These are phyloP conservation scores for Altica lythri DNA, from an alignment of 2,888 invertebrate genomes.

Conservation along the genomic window DNA sequence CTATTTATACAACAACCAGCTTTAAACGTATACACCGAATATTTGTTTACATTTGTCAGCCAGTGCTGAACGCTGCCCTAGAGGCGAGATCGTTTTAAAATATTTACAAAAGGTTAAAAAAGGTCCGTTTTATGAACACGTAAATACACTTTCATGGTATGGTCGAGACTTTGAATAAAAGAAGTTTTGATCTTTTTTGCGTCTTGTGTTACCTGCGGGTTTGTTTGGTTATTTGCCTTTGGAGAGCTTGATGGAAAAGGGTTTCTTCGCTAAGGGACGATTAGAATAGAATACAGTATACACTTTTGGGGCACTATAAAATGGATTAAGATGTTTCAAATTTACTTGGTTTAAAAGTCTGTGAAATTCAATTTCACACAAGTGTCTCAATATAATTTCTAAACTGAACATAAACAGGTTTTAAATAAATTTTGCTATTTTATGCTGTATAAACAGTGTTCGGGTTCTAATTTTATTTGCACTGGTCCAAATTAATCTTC, in stretches of 20 bases:
- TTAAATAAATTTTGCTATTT: too few relatives aligned
- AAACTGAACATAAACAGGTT: too few relatives aligned
- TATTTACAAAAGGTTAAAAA: slow-evolving; percentile 23
- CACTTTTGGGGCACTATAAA: not conserved
- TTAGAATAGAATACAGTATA: slow-evolving; percentile 3
- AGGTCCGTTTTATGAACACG: slow-evolving; percentile 17
- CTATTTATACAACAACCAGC: slow-evolving; percentile 27
- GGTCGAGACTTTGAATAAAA: slow-evolving; percentile 19
- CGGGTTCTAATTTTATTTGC: too few relatives aligned
- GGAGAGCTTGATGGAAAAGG: slow-evolving; percentile 7
- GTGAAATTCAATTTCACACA: not conserved
- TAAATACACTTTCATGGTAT: slow-evolving; percentile 17
- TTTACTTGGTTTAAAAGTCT: not conserved
- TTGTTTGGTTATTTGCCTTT: slow-evolving; percentile 14
- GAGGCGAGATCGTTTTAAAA: slow-evolving; percentile 18
- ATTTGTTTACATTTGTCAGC: slow-evolving; percentile 8
- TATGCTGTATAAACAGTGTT: too few relatives aligned
- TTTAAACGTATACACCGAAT: slow-evolving; percentile 22
- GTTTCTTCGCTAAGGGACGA: not conserved
- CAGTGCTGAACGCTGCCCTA: slow-evolving; percentile 13
- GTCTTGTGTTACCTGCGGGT: slow-evolving; percentile 10
- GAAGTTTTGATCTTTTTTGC: slow-evolving; percentile 6
- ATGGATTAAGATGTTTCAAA: slow-evolving; percentile 8
- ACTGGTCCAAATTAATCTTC: too few relatives aligned
- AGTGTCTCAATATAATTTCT: too few relatives aligned